Base-by-base conservation (phyloP, 2,797 vertebrate species). In the Cuniculus paca region DNA sequence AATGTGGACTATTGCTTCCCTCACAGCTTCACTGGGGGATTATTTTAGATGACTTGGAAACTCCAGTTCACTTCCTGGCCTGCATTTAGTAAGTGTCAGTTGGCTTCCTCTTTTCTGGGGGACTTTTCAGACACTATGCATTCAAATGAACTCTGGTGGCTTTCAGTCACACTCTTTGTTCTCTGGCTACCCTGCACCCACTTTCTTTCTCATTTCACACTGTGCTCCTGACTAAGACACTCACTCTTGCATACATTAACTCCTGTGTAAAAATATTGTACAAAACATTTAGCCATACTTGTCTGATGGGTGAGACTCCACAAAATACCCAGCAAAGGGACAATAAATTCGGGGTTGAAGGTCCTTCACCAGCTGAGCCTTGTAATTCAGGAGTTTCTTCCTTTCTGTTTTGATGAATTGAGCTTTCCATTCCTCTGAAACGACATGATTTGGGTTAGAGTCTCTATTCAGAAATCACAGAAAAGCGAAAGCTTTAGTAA, bases 241-340 rank as follows among this genome's bases (percentile, higher is more conserved):
- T 75, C n/a, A 36, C 58, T 10, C 70, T n/a, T 24, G 26, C 58
- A 72, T 1, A 48, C 12, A 14, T 28, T 72, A 72, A 86, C 28
- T 80, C n/a, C 3, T 72, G 17, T 36, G 7, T 79, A 17, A 95
- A 36, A 63, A 56, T 2, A n/a, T 16, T 42, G 65, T 74, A 87
- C n/a, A 11, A 88, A 96, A 50, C 6, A 1, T 56, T 34, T 61
- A 83, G 85, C 36, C 93, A 1, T 98, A 98, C 99, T 98, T 99
- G 98, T 99, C 99, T 77, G 99, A 99, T 26, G 99, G 99, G 96
- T 99, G 99, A 28, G 99, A 98, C 94, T 99, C 99, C 74, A 99
- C 98, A 88, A 99, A 99, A 90, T 99, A 99, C 16, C 99, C 99
- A 19, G 99, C 99, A 68, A 99, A 99, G 0, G 99, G 99, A 81